Percentiles rank a stretch among this genome's conserved stretches.
Conservation (phyloP, 2,888 invertebrate genomes). For the Leptinotarsa rubiginosa region DNA sequence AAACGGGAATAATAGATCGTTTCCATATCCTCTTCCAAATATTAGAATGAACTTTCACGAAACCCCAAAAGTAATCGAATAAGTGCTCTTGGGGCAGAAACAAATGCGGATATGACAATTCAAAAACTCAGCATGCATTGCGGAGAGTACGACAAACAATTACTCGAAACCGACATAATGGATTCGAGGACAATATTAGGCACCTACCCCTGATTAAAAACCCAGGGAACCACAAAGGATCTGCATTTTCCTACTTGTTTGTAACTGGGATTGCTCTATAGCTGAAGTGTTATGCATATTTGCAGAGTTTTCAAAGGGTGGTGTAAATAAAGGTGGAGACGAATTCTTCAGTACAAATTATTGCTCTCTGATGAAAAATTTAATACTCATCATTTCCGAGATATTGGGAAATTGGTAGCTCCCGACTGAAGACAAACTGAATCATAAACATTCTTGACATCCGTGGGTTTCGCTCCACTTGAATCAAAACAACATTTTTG, state of each 20-base stretch:
- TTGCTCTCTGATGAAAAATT: neutral
- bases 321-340: neutral
- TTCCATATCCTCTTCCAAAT: constrained; percentile 8
- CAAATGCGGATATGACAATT: constrained; percentile 44
- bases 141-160: constrained; percentile 45
- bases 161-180: constrained; percentile 41
- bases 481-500: no score
- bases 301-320: neutral
- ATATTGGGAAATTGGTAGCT: no score
- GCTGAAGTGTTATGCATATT: constrained; percentile 14
- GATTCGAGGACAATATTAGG: constrained; percentile 45
- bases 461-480: no score
- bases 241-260: neutral
- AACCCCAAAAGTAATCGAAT: constrained; percentile 17
- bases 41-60: constrained; percentile 3
- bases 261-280: neutral
- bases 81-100: constrained; percentile 28
- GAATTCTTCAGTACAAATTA: no score
- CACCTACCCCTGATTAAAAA: constrained; percentile 25
- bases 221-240: constrained; percentile 3
- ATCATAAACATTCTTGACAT: no score
- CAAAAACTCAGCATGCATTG: constrained; percentile 45
- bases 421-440: no score
- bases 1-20: constrained; percentile 11
- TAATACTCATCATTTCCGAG: no score